Evolutionary conservation across 2,797 vertebrate species (phyloP).

Genomic region (Spinus pinus): DNA sequence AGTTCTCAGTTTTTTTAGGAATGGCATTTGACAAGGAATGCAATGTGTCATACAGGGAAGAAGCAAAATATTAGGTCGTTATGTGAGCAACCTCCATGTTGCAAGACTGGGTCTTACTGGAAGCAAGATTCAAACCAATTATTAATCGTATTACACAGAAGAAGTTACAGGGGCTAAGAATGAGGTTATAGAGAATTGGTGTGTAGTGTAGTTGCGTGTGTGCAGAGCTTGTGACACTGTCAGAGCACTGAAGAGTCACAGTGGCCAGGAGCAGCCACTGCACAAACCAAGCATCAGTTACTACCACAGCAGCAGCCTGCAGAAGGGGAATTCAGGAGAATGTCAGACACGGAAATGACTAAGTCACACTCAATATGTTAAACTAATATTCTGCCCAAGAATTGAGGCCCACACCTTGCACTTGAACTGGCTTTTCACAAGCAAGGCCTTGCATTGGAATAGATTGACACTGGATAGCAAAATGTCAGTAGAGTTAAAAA

Average conservation of each 20-base stretch:
- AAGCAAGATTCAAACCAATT: background rate
- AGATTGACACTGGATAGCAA: background rate
- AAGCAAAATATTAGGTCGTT: background rate
- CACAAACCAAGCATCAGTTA: fast-evolving
- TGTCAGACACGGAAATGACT: background rate
- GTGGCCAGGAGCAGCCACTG: background rate
- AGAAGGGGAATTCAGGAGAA: background rate
- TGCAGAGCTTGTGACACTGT: background rate
- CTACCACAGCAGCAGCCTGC: background rate
- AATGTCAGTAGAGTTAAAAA: background rate
- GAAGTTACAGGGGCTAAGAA: background rate
- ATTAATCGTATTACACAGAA: background rate
- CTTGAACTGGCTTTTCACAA: background rate
- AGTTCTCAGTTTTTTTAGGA: background rate
- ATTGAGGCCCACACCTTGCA: background rate
- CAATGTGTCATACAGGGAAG: background rate
- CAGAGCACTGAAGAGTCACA: background rate
- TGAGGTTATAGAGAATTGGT: background rate
- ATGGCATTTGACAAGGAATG: background rate
- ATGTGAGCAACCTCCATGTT: background rate
- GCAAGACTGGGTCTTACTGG: background rate
- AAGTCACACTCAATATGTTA: background rate
- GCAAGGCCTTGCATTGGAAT: background rate
- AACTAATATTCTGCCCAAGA: background rate
- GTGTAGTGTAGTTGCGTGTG: background rate